Evolutionary conservation across 2,797 vertebrate genomes (phyloP).

Genomic region (Cynodonichthys magdalenae): DNA sequence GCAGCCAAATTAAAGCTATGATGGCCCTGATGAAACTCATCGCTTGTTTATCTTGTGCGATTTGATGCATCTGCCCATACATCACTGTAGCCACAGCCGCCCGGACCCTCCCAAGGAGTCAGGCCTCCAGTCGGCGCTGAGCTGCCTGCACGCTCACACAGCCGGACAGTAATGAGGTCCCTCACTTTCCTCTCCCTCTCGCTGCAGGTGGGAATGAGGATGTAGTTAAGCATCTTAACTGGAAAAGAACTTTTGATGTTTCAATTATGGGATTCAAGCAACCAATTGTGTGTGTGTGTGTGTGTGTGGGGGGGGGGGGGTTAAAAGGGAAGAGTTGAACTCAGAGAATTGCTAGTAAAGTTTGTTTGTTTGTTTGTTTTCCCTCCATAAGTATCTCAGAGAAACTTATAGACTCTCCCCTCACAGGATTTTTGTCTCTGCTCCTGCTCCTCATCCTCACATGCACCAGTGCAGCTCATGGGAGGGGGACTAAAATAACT

Average conservation of each 20-base stretch:
- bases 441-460: conserved; percentile 40
- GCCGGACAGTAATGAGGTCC: conserved; percentile 55
- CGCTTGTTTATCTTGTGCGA: conserved; percentile 98
- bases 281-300: too few relatives aligned
- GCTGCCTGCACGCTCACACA: conserved; percentile 57
- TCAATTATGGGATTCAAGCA: conserved; percentile 45
- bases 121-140: conserved; percentile 65
- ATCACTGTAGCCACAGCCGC: conserved; percentile 79
- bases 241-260: conserved; percentile 57
- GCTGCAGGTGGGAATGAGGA: conserved; percentile 54
- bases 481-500: conserved; percentile 59
- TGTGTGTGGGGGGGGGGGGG: too few relatives aligned
- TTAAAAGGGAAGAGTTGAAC: conserved; percentile 11
- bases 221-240: conserved; percentile 49
- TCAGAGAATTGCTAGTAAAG: background rate
- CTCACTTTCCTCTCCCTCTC: conserved; percentile 31
- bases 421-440: conserved; percentile 24
- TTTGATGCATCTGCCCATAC: conserved; percentile 94
- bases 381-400: background rate
- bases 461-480: conserved; percentile 42
- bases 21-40: conserved; percentile 97
- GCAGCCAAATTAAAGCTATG: conserved; percentile 96
- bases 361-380: too few relatives aligned
- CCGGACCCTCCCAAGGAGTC: conserved; percentile 78
- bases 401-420: background rate